Conservation (phyloP, 2,888 invertebrate genomes). For the Lycaena phlaeas region DNA sequence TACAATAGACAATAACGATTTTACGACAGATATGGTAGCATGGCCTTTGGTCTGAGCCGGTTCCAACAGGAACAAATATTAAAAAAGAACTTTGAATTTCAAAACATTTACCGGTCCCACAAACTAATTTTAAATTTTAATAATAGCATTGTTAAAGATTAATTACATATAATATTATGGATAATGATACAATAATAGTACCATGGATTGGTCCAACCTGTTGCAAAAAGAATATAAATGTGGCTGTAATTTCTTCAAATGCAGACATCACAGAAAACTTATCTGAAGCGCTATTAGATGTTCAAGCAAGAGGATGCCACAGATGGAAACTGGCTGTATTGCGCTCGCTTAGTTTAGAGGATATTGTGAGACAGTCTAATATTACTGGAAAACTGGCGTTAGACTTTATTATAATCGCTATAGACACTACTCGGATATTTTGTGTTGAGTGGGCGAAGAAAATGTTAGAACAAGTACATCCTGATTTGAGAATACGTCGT, state of each 20-base stretch:
- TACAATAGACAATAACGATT: too few species aligned
- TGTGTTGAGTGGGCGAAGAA: constrained; percentile 55
- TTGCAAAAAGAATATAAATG: constrained; percentile 43
- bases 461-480: constrained; percentile 46
- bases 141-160: too few species aligned
- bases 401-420: constrained; percentile 51
- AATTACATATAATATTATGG: too few species aligned
- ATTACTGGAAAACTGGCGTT: constrained; percentile 49
- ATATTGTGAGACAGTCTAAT: constrained; percentile 39
- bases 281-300: constrained; percentile 43
- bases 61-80: too few species aligned
- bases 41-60: too few species aligned
- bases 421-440: constrained; percentile 51
- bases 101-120: too few species aligned
- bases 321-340: constrained; percentile 51
- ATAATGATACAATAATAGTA: constrained; percentile 38
- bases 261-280: constrained; percentile 48
- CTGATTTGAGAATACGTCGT: constrained; percentile 49
- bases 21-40: too few species aligned
- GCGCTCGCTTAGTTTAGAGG: constrained; percentile 42
- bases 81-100: too few species aligned
- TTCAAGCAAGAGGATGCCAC: constrained; percentile 41
- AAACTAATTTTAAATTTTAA: too few species aligned
- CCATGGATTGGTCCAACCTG: constrained; percentile 57
- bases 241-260: constrained; percentile 50